Evolutionary conservation across 2,888 invertebrate species (phyloP), one percentile per base, ranked within the genome.

Genomic region (Neoaliturus tenellus): DNA sequence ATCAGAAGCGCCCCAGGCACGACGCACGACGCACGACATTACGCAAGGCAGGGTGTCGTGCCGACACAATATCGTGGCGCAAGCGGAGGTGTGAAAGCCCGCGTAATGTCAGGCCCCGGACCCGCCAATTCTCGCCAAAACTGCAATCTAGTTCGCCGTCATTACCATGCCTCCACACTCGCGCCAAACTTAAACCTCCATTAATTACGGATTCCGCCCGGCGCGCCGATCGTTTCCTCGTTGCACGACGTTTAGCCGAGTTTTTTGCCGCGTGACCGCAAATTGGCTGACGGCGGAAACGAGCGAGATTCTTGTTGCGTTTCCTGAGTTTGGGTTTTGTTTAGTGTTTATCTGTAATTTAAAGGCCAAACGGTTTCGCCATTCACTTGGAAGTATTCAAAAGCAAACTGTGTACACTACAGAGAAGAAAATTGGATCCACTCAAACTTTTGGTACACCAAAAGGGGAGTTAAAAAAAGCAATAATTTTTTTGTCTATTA

Each of bases 71-170:
- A 39, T 55, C 17, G 39, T 69, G 69, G 39, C 39, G 69, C 39
- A 69, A 69, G 69, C 35, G 20, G 69, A 69, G 69, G 69, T 69
- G 69, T 39, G 69, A 69, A 39, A 69, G 69, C 69, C 17, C 62
- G 28, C 10, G 69, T 69, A 69, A 69, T 69, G 69, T 39, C 39
- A 62, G 39, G 69, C 20, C 39, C 20, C 67, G n/a, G 67, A 67
- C 31, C 67, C 67, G 28, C n/a, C n/a, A 3, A 67, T 67, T 67
- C 69, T 39, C 33, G 35, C 35, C 69, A 69, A 69, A 69, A 69
- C 69, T 62, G 69, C 23, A 39, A 69, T 69, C 69, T 39, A 69
- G 69, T 69, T 69, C 69, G 35, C 62, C 62, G 28, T 17, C 62
- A 62, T 62, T 62, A 62, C 62, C 31, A 23, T 23, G 33, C 39